These are phyloP conservation scores for Nothobranchius furzeri DNA, from an alignment of 2,113 vertebrate species.

Conservation along the genomic window DNA sequence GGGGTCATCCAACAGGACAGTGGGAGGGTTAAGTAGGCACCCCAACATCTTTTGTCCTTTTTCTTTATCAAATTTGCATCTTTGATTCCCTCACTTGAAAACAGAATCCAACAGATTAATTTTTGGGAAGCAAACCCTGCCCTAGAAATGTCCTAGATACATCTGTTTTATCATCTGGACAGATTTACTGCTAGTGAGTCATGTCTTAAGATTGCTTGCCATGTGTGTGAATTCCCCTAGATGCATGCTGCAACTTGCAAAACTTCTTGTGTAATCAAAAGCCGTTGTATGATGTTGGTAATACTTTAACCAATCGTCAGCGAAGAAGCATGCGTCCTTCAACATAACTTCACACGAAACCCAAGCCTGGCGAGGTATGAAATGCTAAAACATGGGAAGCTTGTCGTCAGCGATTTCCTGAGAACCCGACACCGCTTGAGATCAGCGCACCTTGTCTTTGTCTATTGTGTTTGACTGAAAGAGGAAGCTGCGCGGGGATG, in stretches of 20 bases:
- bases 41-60: no score
- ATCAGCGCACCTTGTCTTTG: constrained; percentile 58
- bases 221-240: constrained; percentile 66
- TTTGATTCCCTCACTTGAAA: neutral
- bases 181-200: constrained; percentile 56
- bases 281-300: constrained; percentile 2
- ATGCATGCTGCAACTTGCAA: constrained; percentile 51
- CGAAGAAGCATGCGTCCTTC: neutral
- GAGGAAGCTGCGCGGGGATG: constrained; percentile 61
- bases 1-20: no score
- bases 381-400: constrained; percentile 67
- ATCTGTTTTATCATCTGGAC: constrained; percentile 49
- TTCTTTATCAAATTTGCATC: neutral
- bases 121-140: constrained; percentile 7
- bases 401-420: constrained; percentile 40
- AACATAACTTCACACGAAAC: constrained; percentile 3
- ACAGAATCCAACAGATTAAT: neutral
- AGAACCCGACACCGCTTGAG: constrained; percentile 64
- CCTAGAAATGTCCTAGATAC: constrained; percentile 8
- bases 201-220: constrained; percentile 59
- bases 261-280: neutral
- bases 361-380: constrained; percentile 23
- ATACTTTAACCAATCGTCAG: constrained; percentile 12
- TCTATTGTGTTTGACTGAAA: constrained; percentile 68
- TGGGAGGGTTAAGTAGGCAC: no score